Evolutionary conservation across 2,797 vertebrate genomes (phyloP).

Genomic region (Coregonus ussuriensis): DNA sequence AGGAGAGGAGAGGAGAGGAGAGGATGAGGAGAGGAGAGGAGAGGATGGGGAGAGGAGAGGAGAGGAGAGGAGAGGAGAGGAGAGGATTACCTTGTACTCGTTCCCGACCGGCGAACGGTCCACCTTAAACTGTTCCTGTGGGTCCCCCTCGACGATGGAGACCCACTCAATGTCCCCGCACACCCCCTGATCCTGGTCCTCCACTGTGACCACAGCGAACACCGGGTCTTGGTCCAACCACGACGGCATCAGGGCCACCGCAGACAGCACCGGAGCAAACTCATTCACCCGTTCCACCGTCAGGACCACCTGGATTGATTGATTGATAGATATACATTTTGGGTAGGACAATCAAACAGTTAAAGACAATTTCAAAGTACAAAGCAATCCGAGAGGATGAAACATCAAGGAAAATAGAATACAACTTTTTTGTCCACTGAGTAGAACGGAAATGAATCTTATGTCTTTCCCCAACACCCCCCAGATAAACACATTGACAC

Average conservation of each 20-base stretch:
- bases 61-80: neutral
- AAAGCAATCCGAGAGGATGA: no score
- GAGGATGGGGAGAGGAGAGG: no score
- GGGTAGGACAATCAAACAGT: neutral
- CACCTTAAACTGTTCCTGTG: conserved; percentile 85
- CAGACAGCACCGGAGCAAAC: conserved; percentile 82
- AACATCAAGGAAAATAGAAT: no score
- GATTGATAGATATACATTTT: neutral
- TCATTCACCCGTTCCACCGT: conserved; percentile 85
- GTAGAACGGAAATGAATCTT: no score
- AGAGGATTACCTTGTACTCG: conserved; percentile 73
- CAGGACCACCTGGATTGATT: conserved; percentile 68
- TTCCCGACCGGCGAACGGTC: conserved; percentile 84
- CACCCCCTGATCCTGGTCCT: conserved; percentile 87
- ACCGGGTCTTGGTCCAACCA: conserved; percentile 82
- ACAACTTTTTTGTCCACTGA: no score
- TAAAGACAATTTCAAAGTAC: neutral
- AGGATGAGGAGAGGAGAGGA: no score
- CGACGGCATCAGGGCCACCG: conserved; percentile 74
- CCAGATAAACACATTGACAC: neutral
- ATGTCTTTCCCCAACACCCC: no score
- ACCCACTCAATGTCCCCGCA: conserved; percentile 92
- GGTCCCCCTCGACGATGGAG: conserved; percentile 89
- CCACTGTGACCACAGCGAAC: conserved; percentile 84
- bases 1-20: neutral